phyloP scores from a whole-genome alignment of 1,140 invertebrate species.

The Heliconius eleuchia region DNA sequence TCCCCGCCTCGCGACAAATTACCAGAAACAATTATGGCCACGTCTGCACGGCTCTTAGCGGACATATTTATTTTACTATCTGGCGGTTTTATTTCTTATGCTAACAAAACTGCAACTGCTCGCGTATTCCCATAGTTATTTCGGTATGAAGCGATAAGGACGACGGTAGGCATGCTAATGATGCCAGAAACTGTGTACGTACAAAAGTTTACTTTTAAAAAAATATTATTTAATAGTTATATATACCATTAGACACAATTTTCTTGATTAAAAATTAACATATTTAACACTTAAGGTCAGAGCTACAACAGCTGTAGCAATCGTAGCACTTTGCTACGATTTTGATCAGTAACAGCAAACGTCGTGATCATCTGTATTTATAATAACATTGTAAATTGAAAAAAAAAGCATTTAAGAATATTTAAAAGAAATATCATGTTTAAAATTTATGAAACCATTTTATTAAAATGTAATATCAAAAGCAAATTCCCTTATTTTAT shows the following conservation, averaged over 20 bases:
- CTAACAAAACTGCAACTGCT: conserved; percentile 22
- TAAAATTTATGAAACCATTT: conserved; percentile 6
- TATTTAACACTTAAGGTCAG: neutral
- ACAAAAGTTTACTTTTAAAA: neutral
- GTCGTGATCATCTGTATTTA: neutral
- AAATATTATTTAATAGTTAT: neutral
- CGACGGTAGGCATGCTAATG: neutral
- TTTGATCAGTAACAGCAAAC: conserved; percentile 23
- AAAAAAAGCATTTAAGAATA: neutral
- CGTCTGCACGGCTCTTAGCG: conserved; percentile 25
- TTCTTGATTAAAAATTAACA: neutral
- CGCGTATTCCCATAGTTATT: conserved; percentile 19
- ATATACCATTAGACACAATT: neutral
- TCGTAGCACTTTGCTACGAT: conserved; percentile 52
- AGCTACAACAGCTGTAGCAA: conserved; percentile 48
- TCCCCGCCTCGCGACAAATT: conserved; percentile 60
- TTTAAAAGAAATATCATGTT: neutral
- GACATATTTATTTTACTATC: conserved; percentile 41
- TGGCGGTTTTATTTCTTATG: conserved; percentile 30
- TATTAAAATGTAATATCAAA: neutral
- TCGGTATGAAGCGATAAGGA: conserved; percentile 10
- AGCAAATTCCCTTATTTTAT: neutral
- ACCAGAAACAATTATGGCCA: conserved; percentile 62
- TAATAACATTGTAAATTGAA: neutral
- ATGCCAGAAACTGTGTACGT: neutral